Evolutionary conservation across 2,113 vertebrate genomes (phyloP).

Genomic region (Athene cunicularia): DNA sequence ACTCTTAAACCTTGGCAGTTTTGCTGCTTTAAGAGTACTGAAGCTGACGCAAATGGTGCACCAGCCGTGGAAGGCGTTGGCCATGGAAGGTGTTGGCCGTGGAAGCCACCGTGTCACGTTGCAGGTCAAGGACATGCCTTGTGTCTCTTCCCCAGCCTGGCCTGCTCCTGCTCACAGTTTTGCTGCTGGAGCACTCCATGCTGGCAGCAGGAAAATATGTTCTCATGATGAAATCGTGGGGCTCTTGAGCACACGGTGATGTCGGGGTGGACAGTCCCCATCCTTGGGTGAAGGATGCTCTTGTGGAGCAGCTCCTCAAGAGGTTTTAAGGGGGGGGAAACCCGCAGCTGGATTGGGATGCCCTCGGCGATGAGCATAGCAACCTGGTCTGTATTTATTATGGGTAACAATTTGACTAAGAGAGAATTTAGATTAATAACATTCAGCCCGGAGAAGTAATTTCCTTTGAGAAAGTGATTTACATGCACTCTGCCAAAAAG

Average conservation of each 20-base stretch:
- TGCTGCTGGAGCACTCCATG: fast-evolving
- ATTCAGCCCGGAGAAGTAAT: constrained; percentile 93
- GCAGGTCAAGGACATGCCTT: background rate
- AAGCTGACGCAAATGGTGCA: background rate
- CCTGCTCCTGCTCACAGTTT: background rate
- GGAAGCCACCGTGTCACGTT: fast-evolving
- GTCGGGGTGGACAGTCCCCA: fast-evolving
- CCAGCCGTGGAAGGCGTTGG: background rate
- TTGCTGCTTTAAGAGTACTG: background rate
- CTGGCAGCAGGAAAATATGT: background rate
- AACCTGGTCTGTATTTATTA: constrained; percentile 95
- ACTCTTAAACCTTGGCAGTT: background rate
- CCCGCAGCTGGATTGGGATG: constrained; percentile 74
- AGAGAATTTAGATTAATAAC: constrained; percentile 99
- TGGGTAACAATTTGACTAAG: constrained; percentile 93
- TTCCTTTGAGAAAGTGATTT: constrained; percentile 98
- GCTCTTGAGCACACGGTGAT: fast-evolving
- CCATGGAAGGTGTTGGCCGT: background rate
- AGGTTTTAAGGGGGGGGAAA: constrained; percentile 20
- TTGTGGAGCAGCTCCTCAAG: background rate
- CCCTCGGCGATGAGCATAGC: constrained; percentile 83
- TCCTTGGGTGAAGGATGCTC: background rate
- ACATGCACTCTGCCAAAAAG: constrained; percentile 89
- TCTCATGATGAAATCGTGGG: background rate
- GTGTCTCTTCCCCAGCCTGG: background rate